These are phyloP conservation scores for Nowickia ferox DNA, from an alignment of 2,888 invertebrate genomes.

Conservation along the genomic window DNA sequence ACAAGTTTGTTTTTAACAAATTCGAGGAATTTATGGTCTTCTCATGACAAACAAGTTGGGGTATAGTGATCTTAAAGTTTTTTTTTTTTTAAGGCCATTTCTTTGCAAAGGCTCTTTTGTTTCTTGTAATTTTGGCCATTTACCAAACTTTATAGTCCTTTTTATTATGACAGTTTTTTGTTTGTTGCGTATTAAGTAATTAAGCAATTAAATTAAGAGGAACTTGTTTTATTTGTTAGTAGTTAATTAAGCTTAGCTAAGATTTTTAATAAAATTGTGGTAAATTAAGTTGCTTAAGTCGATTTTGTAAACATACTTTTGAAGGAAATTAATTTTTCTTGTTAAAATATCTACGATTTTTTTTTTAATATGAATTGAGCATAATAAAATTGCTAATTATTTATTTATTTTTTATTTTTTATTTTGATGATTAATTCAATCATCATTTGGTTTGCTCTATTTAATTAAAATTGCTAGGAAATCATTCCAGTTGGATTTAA, in stretches of 20 bases:
- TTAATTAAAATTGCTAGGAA: constrained; percentile 21
- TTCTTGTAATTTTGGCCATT: background rate
- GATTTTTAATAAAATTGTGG: constrained; percentile 10
- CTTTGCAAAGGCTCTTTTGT: background rate
- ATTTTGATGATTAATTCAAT: constrained; percentile 23
- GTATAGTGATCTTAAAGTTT: background rate
- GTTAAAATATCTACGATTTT: constrained; percentile 2
- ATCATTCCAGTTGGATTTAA: background rate
- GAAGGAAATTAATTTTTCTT: background rate
- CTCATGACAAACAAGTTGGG: background rate
- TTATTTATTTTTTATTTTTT: background rate
- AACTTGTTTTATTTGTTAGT: constrained; percentile 24
- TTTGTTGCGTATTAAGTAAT: background rate
- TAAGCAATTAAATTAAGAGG: constrained; percentile 33
- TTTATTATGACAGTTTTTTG: background rate
- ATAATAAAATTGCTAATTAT: constrained; percentile 57
- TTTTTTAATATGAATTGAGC: constrained; percentile 60
- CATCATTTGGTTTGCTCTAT: background rate
- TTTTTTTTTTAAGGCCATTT: background rate
- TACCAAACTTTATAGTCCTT: background rate
- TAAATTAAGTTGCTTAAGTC: constrained; percentile 20
- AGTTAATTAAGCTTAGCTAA: constrained; percentile 26
- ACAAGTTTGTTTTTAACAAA: constrained; percentile 2
- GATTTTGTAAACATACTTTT: constrained; percentile 59
- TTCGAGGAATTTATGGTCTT: constrained; percentile 11